Percentiles rank a stretch among this genome's conserved stretches.
phyloP scores from a whole-genome alignment of 2,797 vertebrate species.

The Orestias chungarensis region DNA sequence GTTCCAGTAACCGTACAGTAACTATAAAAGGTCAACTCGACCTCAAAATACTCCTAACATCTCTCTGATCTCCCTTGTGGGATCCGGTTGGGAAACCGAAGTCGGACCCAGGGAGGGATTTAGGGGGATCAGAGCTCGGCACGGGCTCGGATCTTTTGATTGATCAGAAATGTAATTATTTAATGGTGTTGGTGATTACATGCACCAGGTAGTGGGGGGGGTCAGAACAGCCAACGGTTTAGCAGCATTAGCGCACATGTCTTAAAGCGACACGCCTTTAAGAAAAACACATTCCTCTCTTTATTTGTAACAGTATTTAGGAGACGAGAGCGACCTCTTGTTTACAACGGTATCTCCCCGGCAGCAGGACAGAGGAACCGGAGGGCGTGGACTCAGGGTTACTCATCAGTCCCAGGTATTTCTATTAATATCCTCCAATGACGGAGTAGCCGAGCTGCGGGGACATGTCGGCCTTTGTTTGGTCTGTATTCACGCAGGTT shows the following conservation, averaged over 20 bases:
- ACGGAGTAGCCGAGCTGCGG: slow-evolving; percentile 48
- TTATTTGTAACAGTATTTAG: slow-evolving; percentile 46
- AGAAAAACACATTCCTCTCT: slow-evolving; percentile 48
- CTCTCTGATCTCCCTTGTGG: neutral
- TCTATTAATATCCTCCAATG: slow-evolving; percentile 79
- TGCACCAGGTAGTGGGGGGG: no score
- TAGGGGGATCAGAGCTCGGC: no score
- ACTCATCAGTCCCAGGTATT: slow-evolving; percentile 78
- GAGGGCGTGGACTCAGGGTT: slow-evolving; percentile 58
- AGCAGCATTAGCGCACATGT: slow-evolving; percentile 31
- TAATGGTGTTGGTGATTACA: neutral
- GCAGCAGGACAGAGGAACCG: slow-evolving; percentile 60
- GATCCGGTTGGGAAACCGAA: slow-evolving; percentile 8
- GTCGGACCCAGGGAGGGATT: neutral
- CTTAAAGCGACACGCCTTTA: slow-evolving; percentile 55
- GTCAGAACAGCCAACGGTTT: slow-evolving; percentile 2
- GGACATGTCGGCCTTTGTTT: slow-evolving; percentile 78
- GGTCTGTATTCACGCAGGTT: slow-evolving; percentile 56
- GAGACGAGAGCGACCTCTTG: slow-evolving; percentile 24
- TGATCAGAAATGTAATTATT: neutral
- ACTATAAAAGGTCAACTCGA: slow-evolving; percentile 4
- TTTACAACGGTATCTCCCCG: slow-evolving; percentile 61
- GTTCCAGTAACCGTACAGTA: no score
- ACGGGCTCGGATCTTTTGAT: neutral
- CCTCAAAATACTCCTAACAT: neutral